Percentiles rank a stretch among this genome's conserved stretches.
These are phyloP conservation scores for Pygoscelis antarcticus DNA, from an alignment of 2,113 vertebrate species.

Conservation along the genomic window DNA sequence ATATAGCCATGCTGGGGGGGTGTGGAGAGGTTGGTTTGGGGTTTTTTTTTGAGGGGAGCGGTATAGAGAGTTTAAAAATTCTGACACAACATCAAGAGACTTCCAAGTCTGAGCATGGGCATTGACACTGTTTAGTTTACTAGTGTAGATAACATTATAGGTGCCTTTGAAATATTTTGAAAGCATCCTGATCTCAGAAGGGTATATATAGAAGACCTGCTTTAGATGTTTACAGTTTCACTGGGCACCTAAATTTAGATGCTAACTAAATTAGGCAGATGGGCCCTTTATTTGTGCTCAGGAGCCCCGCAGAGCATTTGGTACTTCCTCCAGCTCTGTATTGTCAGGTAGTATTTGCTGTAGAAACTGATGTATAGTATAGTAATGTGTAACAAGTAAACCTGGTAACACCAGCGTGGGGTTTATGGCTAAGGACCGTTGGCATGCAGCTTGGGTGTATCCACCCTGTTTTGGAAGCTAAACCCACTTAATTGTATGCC, in stretches of 20 bases:
- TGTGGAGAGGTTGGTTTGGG: background rate
- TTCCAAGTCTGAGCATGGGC: background rate
- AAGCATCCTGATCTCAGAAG: background rate
- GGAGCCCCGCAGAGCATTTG: background rate
- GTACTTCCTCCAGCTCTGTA: background rate
- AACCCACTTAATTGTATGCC: background rate
- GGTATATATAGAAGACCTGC: background rate
- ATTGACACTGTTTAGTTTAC: background rate
- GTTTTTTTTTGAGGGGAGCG: background rate
- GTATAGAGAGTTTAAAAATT: background rate
- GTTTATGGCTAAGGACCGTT: background rate
- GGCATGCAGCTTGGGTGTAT: background rate
- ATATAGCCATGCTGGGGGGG: no score
- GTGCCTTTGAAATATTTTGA: background rate
- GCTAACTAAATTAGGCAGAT: background rate
- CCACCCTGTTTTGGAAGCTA: background rate
- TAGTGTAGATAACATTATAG: background rate
- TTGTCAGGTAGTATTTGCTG: background rate
- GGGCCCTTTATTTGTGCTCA: background rate
- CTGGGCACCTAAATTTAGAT: background rate
- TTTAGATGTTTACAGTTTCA: background rate
- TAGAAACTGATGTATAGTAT: background rate
- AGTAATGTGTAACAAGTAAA: background rate
- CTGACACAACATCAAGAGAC: background rate
- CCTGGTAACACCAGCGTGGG: background rate